Evolutionary conservation across 2,113 vertebrate species (phyloP).

Genomic region (Cynoglossus semilaevis): DNA sequence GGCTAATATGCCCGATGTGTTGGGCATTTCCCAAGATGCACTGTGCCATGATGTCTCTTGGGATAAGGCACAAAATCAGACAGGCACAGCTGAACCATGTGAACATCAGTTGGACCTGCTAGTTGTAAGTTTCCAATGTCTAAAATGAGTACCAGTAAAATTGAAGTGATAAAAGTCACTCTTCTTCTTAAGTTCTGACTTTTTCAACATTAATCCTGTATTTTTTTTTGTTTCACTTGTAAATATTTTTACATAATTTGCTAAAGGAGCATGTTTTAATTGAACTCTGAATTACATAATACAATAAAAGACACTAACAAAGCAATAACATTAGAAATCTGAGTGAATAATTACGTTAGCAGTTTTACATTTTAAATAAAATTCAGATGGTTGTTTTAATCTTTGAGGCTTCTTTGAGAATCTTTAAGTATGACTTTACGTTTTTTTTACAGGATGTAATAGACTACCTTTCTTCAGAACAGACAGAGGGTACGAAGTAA

Average conservation of each 20-base stretch:
- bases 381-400: too few relatives aligned
- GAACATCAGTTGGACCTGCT: constrained; percentile 71
- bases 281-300: too few relatives aligned
- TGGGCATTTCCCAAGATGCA: constrained; percentile 71
- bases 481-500: constrained; percentile 77
- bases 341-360: too few relatives aligned
- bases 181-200: not conserved
- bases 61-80: constrained; percentile 55
- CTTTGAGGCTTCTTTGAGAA: not conserved
- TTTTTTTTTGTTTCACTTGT: too few relatives aligned
- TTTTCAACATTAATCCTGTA: too few relatives aligned
- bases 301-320: too few relatives aligned
- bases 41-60: constrained; percentile 55
- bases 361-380: too few relatives aligned
- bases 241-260: too few relatives aligned
- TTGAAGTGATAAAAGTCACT: not conserved
- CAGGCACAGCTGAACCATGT: constrained; percentile 57
- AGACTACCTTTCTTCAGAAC: constrained; percentile 69
- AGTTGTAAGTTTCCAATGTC: constrained; percentile 75
- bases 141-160: not conserved
- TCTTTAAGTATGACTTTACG: not conserved
- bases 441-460: constrained; percentile 77
- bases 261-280: too few relatives aligned
- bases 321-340: too few relatives aligned
- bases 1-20: constrained; percentile 77